Evolutionary conservation across 1,140 invertebrate genomes (phyloP).

Genomic region (Papilio helenus): DNA sequence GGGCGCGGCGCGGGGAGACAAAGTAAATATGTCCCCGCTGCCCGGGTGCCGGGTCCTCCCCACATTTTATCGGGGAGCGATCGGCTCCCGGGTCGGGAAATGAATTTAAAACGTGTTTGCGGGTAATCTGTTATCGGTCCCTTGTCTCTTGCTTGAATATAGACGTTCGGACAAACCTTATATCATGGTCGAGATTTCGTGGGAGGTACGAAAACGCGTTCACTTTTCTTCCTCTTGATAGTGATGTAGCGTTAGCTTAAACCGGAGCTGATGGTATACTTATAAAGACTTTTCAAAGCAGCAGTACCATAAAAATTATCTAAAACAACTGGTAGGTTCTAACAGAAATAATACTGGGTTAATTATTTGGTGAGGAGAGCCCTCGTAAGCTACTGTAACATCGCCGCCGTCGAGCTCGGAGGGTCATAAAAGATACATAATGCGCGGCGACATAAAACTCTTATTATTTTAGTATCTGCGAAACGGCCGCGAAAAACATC

Average conservation of each 20-base stretch:
- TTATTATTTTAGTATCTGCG: constrained; percentile 83
- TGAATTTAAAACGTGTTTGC: constrained; percentile 83
- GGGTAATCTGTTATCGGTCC: constrained; percentile 83
- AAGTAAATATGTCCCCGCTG: constrained; percentile 82
- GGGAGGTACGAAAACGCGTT: constrained; percentile 38
- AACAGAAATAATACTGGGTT: constrained; percentile 75
- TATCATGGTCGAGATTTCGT: constrained; percentile 67
- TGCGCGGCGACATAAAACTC: constrained; percentile 80
- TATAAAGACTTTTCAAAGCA: background rate
- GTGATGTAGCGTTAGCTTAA: background rate
- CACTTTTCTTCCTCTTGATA: background rate
- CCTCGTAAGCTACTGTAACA: constrained; percentile 78
- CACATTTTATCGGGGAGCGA: constrained; percentile 82
- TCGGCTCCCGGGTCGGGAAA: constrained; percentile 80
- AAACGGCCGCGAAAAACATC: constrained; percentile 79
- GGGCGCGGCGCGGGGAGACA: constrained; percentile 73
- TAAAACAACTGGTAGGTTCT: constrained; percentile 63
- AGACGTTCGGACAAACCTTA: constrained; percentile 72
- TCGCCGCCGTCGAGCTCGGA: constrained; percentile 72
- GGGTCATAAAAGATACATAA: constrained; percentile 79
- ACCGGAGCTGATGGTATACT: background rate
- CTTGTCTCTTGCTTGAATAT: constrained; percentile 80
- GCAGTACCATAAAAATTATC: constrained; percentile 4
- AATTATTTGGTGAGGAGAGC: constrained; percentile 81
- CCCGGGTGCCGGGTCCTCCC: constrained; percentile 66